Evolutionary conservation across 2,113 vertebrate genomes (phyloP).

Genomic region (Eleginops maclovinus): DNA sequence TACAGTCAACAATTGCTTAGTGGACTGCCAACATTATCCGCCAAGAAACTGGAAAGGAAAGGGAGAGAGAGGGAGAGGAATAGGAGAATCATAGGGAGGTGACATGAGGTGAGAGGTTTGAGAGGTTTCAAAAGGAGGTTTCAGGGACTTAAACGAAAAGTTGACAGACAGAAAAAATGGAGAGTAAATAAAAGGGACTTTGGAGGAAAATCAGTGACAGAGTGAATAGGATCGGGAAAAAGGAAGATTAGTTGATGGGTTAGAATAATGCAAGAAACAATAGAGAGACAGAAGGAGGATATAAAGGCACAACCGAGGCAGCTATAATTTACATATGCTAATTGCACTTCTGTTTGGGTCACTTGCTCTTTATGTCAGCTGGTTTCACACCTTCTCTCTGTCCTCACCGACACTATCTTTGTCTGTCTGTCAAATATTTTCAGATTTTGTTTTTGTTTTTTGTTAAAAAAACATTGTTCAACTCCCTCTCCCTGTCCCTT

Average conservation of each 20-base stretch:
- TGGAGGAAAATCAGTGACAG: too few relatives aligned
- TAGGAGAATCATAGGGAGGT: conserved; percentile 7
- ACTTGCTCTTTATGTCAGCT: conserved; percentile 65
- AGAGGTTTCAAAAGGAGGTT: conserved; percentile 30
- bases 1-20: conserved; percentile 61
- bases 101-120: background rate
- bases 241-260: conserved; percentile 41
- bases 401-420: conserved; percentile 8
- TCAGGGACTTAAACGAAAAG: conserved; percentile 49
- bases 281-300: conserved; percentile 39
- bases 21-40: conserved; percentile 43
- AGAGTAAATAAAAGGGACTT: too few relatives aligned
- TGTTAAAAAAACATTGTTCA: background rate
- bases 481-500: conserved; percentile 2
- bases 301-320: conserved; percentile 29
- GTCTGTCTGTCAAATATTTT: conserved; percentile 3
- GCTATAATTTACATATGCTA: conserved; percentile 75
- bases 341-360: conserved; percentile 75
- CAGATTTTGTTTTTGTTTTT: conserved; percentile 18
- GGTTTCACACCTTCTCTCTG: conserved; percentile 36
- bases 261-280: conserved; percentile 47
- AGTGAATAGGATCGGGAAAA: conserved; percentile 13
- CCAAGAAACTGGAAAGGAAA: conserved; percentile 22
- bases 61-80: background rate
- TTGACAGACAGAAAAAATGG: conserved; percentile 43